These are phyloP conservation scores for Cardiocondyla obscurior DNA, from an alignment of 1,140 invertebrate genomes.

Conservation along the genomic window DNA sequence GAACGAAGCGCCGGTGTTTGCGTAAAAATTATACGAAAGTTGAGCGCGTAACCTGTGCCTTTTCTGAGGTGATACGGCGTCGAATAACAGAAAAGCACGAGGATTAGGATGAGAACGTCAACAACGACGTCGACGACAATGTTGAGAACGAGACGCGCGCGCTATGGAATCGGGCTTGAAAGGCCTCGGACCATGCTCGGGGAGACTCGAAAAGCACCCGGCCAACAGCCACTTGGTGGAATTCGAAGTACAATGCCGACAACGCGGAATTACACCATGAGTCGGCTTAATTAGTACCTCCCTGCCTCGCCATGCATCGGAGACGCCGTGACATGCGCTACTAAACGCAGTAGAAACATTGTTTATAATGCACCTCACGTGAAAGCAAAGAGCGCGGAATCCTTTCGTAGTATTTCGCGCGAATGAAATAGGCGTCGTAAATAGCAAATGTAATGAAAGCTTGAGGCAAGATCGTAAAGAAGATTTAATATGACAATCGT, in stretches of 20 bases:
- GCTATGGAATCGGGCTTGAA: constrained; percentile 75
- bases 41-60: constrained; percentile 41
- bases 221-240: constrained; percentile 77
- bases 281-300: constrained; percentile 72
- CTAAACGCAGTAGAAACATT: constrained; percentile 63
- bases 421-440: neutral
- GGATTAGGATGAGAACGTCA: constrained; percentile 43
- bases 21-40: constrained; percentile 44
- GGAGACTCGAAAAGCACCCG: constrained; percentile 75
- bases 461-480: neutral
- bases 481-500: neutral
- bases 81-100: constrained; percentile 52
- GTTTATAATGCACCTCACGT: constrained; percentile 22
- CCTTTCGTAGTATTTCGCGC: neutral
- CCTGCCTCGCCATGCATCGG: constrained; percentile 59
- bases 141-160: constrained; percentile 68
- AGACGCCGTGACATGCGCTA: constrained; percentile 46
- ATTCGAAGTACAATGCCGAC: constrained; percentile 73
- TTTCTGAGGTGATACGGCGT: constrained; percentile 34
- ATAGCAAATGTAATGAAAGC: neutral
- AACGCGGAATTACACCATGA: constrained; percentile 73
- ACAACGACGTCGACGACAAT: constrained; percentile 28
- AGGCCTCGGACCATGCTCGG: constrained; percentile 73
- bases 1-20: neutral
- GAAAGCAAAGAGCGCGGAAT: neutral